Percentiles rank a stretch among this genome's conserved stretches.
phyloP scores from a whole-genome alignment of 2,113 vertebrate genomes.

The Colinus virginianus region DNA sequence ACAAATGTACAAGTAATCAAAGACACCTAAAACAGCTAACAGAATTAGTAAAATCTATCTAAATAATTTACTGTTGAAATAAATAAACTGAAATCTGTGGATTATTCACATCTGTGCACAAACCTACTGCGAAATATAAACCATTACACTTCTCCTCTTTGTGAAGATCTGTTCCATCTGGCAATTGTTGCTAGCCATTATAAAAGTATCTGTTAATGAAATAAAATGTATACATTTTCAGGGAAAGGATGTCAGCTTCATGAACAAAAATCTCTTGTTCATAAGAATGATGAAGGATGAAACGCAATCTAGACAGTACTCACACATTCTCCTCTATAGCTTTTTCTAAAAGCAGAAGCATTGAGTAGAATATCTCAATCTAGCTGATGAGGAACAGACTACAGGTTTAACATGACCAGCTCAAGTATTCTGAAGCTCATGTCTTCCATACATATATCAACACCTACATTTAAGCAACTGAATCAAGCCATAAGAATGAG shows the following conservation, averaged over 20 bases:
- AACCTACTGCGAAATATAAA: background rate
- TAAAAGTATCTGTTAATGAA: background rate
- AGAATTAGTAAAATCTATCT: background rate
- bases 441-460: background rate
- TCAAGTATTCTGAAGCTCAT: background rate
- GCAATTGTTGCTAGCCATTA: background rate
- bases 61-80: background rate
- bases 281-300: background rate
- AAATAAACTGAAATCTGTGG: background rate
- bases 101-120: background rate
- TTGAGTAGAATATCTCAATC: background rate
- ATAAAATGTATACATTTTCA: background rate
- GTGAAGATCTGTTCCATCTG: background rate
- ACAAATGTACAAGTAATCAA: background rate
- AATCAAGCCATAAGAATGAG: fast-evolving
- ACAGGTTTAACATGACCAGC: background rate
- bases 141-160: fast-evolving
- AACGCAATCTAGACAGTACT: background rate
- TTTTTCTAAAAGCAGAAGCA: background rate
- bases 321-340: background rate
- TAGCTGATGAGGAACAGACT: background rate
- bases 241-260: background rate
- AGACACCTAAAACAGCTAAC: background rate
- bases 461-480: background rate
- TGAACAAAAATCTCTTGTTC: background rate